A percentile compares a stretch with the other conserved stretches of the same genome.
phyloP scores from a whole-genome alignment of 2,888 invertebrate genomes.

The Lepidocyrtinus sp. region DNA sequence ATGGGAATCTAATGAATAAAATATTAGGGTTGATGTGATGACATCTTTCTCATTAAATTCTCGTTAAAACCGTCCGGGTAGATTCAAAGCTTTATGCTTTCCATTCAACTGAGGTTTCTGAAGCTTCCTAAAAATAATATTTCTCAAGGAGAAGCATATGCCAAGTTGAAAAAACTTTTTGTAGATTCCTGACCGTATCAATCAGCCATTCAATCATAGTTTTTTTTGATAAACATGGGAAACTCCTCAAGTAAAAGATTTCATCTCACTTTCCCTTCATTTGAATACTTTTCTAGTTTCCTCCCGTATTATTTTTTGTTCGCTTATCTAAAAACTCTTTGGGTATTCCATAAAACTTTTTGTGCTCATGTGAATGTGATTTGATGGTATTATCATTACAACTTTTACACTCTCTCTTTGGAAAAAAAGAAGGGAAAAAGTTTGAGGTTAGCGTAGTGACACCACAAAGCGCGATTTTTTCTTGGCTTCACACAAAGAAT shows the following conservation, averaged over 20 bases:
- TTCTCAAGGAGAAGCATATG: no score
- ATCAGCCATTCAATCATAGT: not conserved
- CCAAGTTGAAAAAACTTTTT: no score
- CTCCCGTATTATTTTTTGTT: not conserved
- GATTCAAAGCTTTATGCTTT: no score
- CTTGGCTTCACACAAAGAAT: conserved; percentile 10
- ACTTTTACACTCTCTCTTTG: not conserved
- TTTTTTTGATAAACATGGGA: not conserved
- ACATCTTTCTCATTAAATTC: conserved; percentile 1
- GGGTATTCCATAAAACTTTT: not conserved
- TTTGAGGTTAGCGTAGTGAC: conserved; percentile 5
- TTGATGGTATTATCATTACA: conserved; percentile 10
- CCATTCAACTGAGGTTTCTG: no score
- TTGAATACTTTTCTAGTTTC: not conserved
- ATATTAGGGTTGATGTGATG: conserved; percentile 4
- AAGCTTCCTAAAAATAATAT: no score
- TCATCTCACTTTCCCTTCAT: not conserved
- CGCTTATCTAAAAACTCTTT: not conserved
- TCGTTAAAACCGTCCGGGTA: no score
- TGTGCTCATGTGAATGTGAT: conserved; percentile 1
- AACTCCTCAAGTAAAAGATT: not conserved
- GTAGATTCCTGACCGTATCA: no score
- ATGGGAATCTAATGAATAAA: conserved; percentile 2
- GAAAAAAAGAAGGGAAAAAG: not conserved
- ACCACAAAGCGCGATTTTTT: conserved; percentile 6